Conservation (phyloP, 2,888 invertebrate genomes). For the Taenaris catops region DNA sequence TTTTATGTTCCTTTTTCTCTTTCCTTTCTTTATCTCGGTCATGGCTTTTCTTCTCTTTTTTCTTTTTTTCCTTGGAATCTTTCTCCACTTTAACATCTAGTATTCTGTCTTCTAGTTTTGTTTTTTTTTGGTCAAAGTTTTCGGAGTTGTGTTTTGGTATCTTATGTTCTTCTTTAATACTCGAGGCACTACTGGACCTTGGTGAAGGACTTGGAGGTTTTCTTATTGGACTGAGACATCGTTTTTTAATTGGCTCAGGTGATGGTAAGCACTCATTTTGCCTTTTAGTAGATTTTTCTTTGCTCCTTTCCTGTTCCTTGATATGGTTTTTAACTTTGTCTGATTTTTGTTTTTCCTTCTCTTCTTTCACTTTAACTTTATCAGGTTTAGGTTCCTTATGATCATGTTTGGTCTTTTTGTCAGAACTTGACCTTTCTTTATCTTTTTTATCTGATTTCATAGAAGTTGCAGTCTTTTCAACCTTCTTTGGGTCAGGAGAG, state of each 20-base stretch:
- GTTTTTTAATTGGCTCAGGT: slow-evolving; percentile 59
- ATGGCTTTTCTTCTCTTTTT: slow-evolving; percentile 83
- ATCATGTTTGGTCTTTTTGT: slow-evolving; percentile 72
- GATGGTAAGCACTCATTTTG: slow-evolving; percentile 59
- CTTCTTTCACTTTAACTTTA: slow-evolving; percentile 68
- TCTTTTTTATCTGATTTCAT: slow-evolving; percentile 77
- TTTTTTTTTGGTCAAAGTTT: slow-evolving; percentile 49
- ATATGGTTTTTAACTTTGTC: slow-evolving; percentile 73
- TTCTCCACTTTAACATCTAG: slow-evolving; percentile 76
- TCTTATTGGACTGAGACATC: slow-evolving; percentile 52
- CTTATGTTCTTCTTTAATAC: slow-evolving; percentile 67
- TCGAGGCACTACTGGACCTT: slow-evolving; percentile 61
- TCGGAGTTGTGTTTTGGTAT: slow-evolving; percentile 48
- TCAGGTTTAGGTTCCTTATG: slow-evolving; percentile 65
- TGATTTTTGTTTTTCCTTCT: slow-evolving; percentile 66
- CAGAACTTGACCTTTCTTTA: slow-evolving; percentile 68
- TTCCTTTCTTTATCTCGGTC: slow-evolving; percentile 82
- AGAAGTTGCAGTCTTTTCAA: slow-evolving; percentile 44
- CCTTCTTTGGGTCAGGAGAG: slow-evolving; percentile 83
- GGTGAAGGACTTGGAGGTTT: slow-evolving; percentile 53
- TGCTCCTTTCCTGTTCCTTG: slow-evolving; percentile 78
- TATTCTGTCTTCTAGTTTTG: slow-evolving; percentile 70
- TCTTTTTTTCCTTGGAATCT: slow-evolving; percentile 76
- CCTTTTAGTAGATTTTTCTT: slow-evolving; percentile 76
- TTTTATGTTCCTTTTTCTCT: slow-evolving; percentile 77